Evolutionary conservation across 2,797 vertebrate species (phyloP).

Genomic region (Pelobates cultripes): DNA sequence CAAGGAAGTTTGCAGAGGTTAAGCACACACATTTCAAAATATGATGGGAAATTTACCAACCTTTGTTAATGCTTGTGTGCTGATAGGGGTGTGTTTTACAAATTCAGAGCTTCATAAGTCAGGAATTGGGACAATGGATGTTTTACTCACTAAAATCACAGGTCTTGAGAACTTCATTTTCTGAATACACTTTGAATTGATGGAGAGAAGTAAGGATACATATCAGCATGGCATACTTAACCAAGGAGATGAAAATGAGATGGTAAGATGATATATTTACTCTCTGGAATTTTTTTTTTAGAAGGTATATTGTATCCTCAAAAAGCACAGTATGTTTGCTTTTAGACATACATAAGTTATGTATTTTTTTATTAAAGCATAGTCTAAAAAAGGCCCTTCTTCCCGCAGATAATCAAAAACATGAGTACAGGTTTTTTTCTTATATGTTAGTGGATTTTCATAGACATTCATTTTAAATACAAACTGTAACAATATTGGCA

Average conservation of each 20-base stretch:
- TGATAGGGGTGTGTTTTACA: constrained; percentile 42
- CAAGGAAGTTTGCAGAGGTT: background rate
- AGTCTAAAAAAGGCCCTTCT: no score
- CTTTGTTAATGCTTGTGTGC: constrained; percentile 34
- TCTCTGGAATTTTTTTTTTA: background rate
- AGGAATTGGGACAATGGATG: constrained; percentile 4
- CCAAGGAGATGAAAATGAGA: constrained; percentile 67
- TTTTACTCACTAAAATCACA: no score
- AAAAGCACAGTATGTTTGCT: no score
- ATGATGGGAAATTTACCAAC: constrained; percentile 12
- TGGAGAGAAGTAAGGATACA: constrained; percentile 58
- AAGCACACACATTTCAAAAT: constrained; percentile 41
- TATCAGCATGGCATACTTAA: constrained; percentile 65
- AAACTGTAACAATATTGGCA: no score
- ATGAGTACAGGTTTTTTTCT: no score
- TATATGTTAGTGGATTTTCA: no score
- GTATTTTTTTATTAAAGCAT: no score
- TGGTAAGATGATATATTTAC: constrained; percentile 62
- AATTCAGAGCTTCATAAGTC: constrained; percentile 20
- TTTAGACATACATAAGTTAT: no score
- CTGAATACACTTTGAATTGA: constrained; percentile 26
- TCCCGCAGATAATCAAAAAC: no score
- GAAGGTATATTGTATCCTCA: background rate
- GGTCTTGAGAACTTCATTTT: background rate
- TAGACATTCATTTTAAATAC: no score